These are phyloP conservation scores for Sebastes kiyomatsui DNA, from an alignment of 2,797 vertebrate species.

Conservation along the genomic window DNA sequence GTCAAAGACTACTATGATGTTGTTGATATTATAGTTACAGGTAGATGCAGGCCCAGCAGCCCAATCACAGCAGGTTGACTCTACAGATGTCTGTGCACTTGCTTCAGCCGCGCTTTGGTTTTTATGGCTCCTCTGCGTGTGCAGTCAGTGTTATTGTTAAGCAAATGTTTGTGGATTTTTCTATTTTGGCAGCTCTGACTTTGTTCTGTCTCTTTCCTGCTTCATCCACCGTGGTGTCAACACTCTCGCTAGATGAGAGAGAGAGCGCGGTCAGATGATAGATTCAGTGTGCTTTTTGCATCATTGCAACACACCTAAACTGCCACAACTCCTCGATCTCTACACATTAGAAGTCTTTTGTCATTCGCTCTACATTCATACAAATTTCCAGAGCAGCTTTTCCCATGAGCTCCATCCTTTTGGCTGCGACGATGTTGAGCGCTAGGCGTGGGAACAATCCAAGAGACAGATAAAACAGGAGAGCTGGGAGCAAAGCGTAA, in stretches of 20 bases:
- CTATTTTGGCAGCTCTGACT: neutral
- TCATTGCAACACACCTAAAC: neutral
- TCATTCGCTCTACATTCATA: neutral
- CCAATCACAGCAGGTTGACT: neutral
- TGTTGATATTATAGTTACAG: neutral
- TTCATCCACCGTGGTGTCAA: neutral
- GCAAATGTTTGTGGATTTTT: conserved; percentile 16
- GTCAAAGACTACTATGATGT: neutral
- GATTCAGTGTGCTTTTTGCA: neutral
- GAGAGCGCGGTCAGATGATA: neutral
- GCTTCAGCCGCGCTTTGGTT: neutral
- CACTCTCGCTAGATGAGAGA: neutral
- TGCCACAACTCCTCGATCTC: neutral
- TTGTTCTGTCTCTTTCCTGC: neutral
- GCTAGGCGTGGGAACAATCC: conserved; percentile 41
- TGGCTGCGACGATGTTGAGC: neutral
- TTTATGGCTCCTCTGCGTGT: neutral
- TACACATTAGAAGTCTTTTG: neutral
- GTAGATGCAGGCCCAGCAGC: neutral
- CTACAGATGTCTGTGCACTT: conserved; percentile 23
- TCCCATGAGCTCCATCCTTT: conserved; percentile 19
- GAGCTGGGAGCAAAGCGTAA: conserved; percentile 29
- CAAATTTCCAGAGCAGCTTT: conserved; percentile 25
- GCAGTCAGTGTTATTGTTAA: conserved; percentile 7
- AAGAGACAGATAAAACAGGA: conserved; percentile 19